phyloP scores from a whole-genome alignment of 1,140 invertebrate genomes.

The Theocolax elegans region DNA sequence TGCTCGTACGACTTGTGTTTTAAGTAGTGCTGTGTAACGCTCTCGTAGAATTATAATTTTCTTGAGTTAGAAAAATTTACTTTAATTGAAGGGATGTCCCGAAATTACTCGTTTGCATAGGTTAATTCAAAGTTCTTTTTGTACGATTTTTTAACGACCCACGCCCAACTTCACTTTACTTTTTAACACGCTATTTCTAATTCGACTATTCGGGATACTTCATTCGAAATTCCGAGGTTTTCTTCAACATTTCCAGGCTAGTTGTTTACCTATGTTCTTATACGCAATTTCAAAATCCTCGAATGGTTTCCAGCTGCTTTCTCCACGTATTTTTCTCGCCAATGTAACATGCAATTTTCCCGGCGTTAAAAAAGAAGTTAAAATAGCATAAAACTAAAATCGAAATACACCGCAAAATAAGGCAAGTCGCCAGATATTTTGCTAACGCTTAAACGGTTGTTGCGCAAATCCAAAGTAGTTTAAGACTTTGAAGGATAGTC shows the following conservation, averaged over 20 bases:
- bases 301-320: conserved; percentile 1
- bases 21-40: neutral
- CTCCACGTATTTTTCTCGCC: neutral
- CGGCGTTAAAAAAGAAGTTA: too few species aligned
- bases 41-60: conserved; percentile 7
- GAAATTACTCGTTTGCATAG: neutral
- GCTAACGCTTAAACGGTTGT: too few species aligned
- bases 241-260: too few species aligned
- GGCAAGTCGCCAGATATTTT: neutral
- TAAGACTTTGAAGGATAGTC: too few species aligned
- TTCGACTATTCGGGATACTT: too few species aligned
- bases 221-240: too few species aligned
- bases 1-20: conserved; percentile 6
- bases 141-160: too few species aligned
- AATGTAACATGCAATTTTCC: neutral
- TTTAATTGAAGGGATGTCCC: conserved; percentile 1
- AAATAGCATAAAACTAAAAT: neutral
- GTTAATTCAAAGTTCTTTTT: neutral
- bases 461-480: too few species aligned
- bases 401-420: neutral
- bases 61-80: neutral
- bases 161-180: too few species aligned
- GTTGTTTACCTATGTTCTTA: neutral
- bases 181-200: too few species aligned
- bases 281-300: neutral